Conservation (phyloP, 2,888 invertebrate genomes). For the Tipula confusa region DNA sequence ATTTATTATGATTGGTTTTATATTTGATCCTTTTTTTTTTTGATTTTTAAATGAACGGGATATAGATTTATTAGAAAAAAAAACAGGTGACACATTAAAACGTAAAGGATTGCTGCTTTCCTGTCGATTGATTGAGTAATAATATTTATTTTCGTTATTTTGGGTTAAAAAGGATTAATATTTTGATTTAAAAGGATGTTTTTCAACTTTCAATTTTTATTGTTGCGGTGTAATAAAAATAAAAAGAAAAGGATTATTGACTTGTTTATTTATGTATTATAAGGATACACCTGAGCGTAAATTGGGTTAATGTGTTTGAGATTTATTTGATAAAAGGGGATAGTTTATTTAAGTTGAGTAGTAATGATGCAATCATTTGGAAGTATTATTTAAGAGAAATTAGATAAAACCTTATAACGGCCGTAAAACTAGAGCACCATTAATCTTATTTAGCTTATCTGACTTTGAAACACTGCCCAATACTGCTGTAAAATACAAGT, state of each 20-base stretch:
- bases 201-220: not conserved
- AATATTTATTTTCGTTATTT: not conserved
- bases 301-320: not conserved
- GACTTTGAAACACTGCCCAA: too few relatives aligned
- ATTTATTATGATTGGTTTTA: constrained; percentile 9
- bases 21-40: not conserved
- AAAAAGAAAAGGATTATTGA: not conserved
- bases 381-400: too few relatives aligned
- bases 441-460: too few relatives aligned
- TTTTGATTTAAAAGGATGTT: not conserved
- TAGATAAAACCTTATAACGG: too few relatives aligned
- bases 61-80: not conserved
- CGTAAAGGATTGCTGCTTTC: not conserved
- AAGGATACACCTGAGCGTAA: not conserved
- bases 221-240: not conserved
- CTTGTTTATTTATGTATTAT: not conserved
- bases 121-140: not conserved
- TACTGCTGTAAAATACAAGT: too few relatives aligned
- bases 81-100: not conserved
- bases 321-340: not conserved
- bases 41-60: not conserved
- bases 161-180: not conserved
- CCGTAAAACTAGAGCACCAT: too few relatives aligned
- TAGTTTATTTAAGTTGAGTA: not conserved
- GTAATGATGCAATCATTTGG: too few relatives aligned